phyloP scores from a whole-genome alignment of 2,113 vertebrate species.

The Prietella phreatophila region DNA sequence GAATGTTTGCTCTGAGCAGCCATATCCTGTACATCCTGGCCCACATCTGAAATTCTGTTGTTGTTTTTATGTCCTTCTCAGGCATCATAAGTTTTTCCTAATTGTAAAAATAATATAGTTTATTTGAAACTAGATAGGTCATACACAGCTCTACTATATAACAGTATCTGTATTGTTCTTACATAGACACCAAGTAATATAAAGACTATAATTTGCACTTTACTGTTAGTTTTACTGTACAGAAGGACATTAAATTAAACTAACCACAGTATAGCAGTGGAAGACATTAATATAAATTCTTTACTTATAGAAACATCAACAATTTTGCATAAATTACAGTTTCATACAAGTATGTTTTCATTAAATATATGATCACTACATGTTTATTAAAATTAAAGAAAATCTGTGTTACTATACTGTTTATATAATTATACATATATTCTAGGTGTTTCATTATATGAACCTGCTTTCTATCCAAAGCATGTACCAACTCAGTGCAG shows the following conservation, averaged over 20 bases:
- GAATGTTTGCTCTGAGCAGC: background rate
- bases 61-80: background rate
- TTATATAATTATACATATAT: background rate
- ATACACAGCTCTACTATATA: background rate
- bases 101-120: background rate
- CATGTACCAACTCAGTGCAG: background rate
- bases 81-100: background rate
- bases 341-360: conserved; percentile 43
- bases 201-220: background rate
- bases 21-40: background rate
- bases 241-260: background rate
- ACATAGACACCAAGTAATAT: background rate
- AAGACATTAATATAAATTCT: conserved; percentile 49
- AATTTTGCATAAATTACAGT: conserved; percentile 55
- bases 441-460: background rate
- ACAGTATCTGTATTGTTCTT: background rate
- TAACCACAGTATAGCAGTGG: background rate
- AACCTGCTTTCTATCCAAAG: background rate
- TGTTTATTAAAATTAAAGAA: conserved; percentile 40
- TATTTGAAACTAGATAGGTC: background rate
- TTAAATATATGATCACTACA: conserved; percentile 41
- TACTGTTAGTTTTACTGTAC: background rate
- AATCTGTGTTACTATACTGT: conserved; percentile 34
- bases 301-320: conserved; percentile 49
- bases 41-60: background rate